phyloP scores from a whole-genome alignment of 2,888 invertebrate species.

The Microchrysa polita region DNA sequence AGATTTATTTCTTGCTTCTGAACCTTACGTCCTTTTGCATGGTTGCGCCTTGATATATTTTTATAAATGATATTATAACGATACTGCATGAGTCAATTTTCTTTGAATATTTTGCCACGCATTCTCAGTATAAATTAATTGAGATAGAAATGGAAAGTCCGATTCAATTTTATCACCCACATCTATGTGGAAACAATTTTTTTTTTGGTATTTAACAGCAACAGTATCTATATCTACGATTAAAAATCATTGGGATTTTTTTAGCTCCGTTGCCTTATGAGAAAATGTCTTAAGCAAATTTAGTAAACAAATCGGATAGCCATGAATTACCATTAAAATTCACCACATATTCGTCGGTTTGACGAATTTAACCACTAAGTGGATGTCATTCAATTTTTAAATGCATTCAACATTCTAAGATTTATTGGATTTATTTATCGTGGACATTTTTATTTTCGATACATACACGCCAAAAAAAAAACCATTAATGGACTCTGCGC shows the following conservation, averaged over 20 bases:
- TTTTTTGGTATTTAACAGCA: too few species aligned
- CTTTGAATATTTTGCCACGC: too few species aligned
- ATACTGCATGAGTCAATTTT: too few species aligned
- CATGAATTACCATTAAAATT: constrained; percentile 31
- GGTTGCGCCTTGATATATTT: too few species aligned
- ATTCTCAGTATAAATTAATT: too few species aligned
- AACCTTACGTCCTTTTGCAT: background rate
- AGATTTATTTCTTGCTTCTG: constrained; percentile 12
- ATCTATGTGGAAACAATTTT: too few species aligned
- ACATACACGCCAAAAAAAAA: constrained; percentile 14
- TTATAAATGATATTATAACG: too few species aligned
- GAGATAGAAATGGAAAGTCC: too few species aligned
- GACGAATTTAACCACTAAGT: constrained; percentile 14
- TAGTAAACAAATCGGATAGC: background rate
- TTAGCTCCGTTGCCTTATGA: too few species aligned
- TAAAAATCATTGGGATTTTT: too few species aligned
- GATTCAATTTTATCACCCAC: too few species aligned
- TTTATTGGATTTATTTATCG: constrained; percentile 27
- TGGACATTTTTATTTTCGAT: constrained; percentile 22
- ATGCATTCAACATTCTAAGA: constrained; percentile 7
- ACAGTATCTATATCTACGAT: too few species aligned
- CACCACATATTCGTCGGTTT: constrained; percentile 5
- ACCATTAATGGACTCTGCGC: constrained; percentile 17
- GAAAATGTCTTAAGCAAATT: constrained; percentile 1
- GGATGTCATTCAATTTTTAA: constrained; percentile 3